A percentile compares a stretch with the other conserved stretches of the same genome.
These are phyloP conservation scores for Pterocles burchelli DNA, from an alignment of 2,113 vertebrate genomes.

Conservation along the genomic window DNA sequence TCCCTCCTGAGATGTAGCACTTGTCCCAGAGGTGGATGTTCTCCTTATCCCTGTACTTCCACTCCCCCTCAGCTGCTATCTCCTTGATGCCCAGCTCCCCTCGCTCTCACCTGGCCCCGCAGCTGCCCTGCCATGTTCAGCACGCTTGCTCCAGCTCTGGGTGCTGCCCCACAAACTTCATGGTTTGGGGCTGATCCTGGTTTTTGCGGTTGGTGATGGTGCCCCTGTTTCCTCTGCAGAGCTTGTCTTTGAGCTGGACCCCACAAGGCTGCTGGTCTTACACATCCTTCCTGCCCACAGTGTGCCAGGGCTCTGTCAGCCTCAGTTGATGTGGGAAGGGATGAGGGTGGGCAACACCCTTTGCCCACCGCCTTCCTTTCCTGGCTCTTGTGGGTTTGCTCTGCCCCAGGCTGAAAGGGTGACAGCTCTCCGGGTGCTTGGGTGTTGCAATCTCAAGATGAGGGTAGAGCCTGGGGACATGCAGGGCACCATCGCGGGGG, in stretches of 20 bases:
- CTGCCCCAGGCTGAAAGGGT: neutral
- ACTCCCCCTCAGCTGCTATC: neutral
- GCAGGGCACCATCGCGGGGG: fast-evolving
- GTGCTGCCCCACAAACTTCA: neutral
- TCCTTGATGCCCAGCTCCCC: neutral
- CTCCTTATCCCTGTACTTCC: neutral
- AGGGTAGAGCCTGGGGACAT: fast-evolving
- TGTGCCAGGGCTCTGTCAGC: neutral
- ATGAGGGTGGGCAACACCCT: neutral
- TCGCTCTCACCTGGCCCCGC: neutral
- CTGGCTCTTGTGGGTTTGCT: neutral
- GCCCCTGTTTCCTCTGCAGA: neutral
- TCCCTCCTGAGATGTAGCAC: neutral
- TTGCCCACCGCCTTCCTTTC: neutral
- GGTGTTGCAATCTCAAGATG: neutral
- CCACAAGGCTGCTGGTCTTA: neutral
- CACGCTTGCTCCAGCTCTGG: neutral
- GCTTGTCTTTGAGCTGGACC: neutral
- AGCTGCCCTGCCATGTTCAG: neutral
- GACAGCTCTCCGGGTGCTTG: neutral
- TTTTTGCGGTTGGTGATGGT: neutral
- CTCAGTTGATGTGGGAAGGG: constrained; percentile 7
- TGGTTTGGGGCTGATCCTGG: neutral
- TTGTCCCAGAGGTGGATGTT: neutral
- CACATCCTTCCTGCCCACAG: neutral